Percentiles rank a stretch among this genome's conserved stretches.
Conservation (phyloP, 2,113 vertebrate species). For the Fulmarus glacialis region DNA sequence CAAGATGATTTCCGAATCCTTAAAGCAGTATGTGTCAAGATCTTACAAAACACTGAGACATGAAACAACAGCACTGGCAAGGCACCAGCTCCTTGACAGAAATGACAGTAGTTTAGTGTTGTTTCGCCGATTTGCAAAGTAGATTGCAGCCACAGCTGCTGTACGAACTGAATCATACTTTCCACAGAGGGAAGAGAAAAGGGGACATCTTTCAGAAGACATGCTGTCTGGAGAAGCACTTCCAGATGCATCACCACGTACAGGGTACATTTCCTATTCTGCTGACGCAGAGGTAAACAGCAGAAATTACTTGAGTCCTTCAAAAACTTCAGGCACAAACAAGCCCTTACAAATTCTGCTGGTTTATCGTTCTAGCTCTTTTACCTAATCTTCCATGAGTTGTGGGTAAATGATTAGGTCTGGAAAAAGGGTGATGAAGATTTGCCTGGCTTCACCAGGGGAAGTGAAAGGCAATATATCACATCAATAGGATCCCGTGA, state of each 20-base stretch:
- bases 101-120: background rate
- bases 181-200: background rate
- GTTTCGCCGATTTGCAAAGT: background rate
- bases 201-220: background rate
- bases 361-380: background rate
- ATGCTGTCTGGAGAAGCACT: background rate
- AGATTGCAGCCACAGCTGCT: background rate
- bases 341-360: background rate
- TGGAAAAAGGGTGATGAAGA: background rate
- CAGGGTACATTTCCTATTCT: too few species aligned
- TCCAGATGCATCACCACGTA: background rate
- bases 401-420: background rate
- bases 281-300: background rate
- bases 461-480: background rate
- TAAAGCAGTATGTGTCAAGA: background rate
- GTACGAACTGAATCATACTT: background rate
- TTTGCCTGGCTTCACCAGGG: background rate
- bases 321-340: background rate
- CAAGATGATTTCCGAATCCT: background rate
- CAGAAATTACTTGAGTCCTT: background rate
- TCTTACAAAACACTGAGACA: background rate
- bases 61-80: background rate
- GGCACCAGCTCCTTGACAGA: background rate
- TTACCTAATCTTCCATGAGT: background rate
- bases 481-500: accelerated